Evolutionary conservation across 2,113 vertebrate species (phyloP).

Genomic region (Onychorhynchus coronatus): DNA sequence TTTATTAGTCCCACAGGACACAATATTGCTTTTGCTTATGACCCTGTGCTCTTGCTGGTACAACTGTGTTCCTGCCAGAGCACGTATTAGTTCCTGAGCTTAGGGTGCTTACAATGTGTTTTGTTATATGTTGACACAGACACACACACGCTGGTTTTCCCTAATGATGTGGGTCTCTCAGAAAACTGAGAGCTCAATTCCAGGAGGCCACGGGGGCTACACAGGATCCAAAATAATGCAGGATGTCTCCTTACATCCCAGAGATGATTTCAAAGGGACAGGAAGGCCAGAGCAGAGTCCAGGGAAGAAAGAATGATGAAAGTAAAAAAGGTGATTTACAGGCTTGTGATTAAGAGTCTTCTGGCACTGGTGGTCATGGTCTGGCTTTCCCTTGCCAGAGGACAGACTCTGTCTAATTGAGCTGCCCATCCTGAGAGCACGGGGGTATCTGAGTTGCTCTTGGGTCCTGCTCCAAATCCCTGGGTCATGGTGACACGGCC

Average conservation of each 20-base stretch:
- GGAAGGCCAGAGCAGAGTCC: not conserved
- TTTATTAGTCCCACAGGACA: constrained; percentile 52
- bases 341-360: not conserved
- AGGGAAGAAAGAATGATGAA: not conserved
- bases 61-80: constrained; percentile 46
- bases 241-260: not conserved
- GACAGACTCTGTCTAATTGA: not conserved
- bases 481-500: fast-evolving
- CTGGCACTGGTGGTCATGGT: not conserved
- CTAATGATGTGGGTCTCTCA: not conserved
- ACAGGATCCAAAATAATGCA: not conserved
- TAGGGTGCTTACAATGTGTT: constrained; percentile 42
- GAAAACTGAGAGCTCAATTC: not conserved
- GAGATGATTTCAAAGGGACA: not conserved
- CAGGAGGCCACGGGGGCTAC: not conserved
- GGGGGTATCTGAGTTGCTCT: not conserved
- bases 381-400: not conserved
- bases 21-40: constrained; percentile 45
- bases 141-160: not conserved
- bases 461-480: not conserved
- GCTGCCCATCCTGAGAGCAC: not conserved
- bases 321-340: not conserved
- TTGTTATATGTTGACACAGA: constrained; percentile 60
- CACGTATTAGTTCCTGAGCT: constrained; percentile 54
- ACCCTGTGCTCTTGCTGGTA: constrained; percentile 37